Conservation (phyloP, 2,113 vertebrate genomes). For the Phrynosoma blainvillii region DNA sequence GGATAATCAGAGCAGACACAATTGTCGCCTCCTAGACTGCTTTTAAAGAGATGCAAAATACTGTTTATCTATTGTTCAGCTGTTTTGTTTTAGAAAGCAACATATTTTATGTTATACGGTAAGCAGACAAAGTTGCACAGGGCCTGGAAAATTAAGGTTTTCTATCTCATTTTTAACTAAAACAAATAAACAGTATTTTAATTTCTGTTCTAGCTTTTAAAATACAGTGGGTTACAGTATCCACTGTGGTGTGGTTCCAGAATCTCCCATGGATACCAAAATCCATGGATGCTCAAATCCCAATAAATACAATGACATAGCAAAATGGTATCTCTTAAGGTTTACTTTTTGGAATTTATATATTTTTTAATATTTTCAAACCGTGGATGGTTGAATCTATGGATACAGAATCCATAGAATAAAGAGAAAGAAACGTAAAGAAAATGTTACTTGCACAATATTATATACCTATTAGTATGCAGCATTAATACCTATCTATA, state of each 20-base stretch:
- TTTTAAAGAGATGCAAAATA: background rate
- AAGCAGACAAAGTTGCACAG: background rate
- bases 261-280: too few species aligned
- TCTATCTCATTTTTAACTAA: background rate
- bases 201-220: background rate
- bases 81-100: background rate
- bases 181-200: background rate
- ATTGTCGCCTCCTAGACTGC: background rate
- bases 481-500: conserved; percentile 40
- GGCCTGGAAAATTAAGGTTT: background rate
- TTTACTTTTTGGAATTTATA: too few species aligned
- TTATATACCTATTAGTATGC: conserved; percentile 30
- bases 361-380: background rate
- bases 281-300: too few species aligned
- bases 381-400: background rate
- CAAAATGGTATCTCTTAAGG: too few species aligned
- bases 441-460: background rate
- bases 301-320: too few species aligned
- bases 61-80: background rate
- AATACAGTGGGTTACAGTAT: background rate
- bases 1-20: background rate
- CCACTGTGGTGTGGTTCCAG: too few species aligned
- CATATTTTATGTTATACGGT: background rate
- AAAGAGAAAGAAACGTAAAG: background rate
- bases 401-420: too few species aligned